These are phyloP conservation scores for Drosophila bunnanda DNA, from an alignment of 2,888 invertebrate species.

Conservation along the genomic window DNA sequence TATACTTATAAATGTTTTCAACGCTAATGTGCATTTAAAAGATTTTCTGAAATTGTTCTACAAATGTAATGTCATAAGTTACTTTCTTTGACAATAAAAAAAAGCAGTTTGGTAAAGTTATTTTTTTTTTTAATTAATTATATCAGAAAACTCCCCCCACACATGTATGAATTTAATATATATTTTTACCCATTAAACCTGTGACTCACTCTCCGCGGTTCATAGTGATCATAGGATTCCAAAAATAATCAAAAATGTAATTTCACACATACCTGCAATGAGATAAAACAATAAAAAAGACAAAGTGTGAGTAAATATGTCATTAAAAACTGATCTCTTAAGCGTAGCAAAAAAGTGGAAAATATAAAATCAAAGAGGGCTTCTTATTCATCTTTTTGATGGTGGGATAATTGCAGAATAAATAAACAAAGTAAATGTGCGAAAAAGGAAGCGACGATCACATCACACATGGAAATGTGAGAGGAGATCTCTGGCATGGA, in stretches of 20 bases:
- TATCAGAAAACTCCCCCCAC: background rate
- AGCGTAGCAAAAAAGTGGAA: slow-evolving; percentile 3
- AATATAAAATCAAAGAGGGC: slow-evolving; percentile 49
- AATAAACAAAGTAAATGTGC: slow-evolving; percentile 54
- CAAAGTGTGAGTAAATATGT: slow-evolving; percentile 45
- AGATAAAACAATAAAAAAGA: slow-evolving; percentile 12
- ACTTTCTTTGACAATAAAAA: no score
- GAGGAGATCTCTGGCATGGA: slow-evolving; percentile 34
- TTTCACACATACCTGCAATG: slow-evolving; percentile 42
- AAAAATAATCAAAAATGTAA: slow-evolving; percentile 2
- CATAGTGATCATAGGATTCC: slow-evolving; percentile 5
- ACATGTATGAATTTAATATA: background rate
- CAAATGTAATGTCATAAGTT: no score
- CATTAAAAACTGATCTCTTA: slow-evolving; percentile 53
- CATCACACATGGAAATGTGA: slow-evolving; percentile 45
- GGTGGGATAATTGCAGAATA: slow-evolving; percentile 59
- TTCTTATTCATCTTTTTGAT: slow-evolving; percentile 42
- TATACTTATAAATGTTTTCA: no score
- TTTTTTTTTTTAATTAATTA: no score
- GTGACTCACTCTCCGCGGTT: slow-evolving; percentile 10
- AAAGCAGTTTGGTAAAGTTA: no score
- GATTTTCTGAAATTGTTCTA: no score
- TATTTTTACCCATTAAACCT: background rate
- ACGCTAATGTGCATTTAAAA: no score
- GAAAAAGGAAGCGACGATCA: slow-evolving; percentile 52